Base-by-base conservation (phyloP, 2,888 invertebrate genomes). In the Hirtodrosophila duncani region DNA sequence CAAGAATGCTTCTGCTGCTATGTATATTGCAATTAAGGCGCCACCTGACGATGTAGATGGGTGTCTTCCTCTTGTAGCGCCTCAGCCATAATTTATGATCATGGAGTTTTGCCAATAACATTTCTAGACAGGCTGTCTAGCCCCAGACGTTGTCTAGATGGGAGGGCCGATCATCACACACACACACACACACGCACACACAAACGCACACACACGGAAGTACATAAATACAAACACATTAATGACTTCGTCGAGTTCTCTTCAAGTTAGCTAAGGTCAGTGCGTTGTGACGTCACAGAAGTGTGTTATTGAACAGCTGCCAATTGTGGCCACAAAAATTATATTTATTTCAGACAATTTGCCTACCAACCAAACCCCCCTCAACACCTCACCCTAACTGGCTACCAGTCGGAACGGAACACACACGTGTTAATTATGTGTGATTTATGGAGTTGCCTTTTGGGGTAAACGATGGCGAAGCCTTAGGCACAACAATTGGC, bases 61-160 rank as follows among this genome's bases (percentile, higher is more conserved):
- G n/a, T 4, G 24, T n/a, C 4, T 7, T 3, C 3, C 9, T n/a
- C n/a, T 4, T n/a, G n/a, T n/a, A n/a, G 62, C 44, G 62, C 78
- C 79, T 78, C 78, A 63, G 61, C 41, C 61, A 80, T 83, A 84
- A 84, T 84, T 84, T 83, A 83, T 83, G 83, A 77, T 75, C 83
- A 83, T 84, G 83, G 83, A 84, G 83, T 84, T 83, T 75, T 84
- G 83, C 83, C 83, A 84, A 84, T 84, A 84, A 83, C 77, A 81
- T 82, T 57, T 72, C 67, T 71, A 71, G 79, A 78, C 72, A 71
- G 39, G 38, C 63, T 44, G 78, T 78, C 72, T 74, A 67, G 21
- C 30, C 34, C 16, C 20, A 21, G 21, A 17, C 21, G 9, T 7
- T 18, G 17, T n/a, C n/a, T n/a, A n/a, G n/a, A n/a, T n/a, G 27